These are phyloP conservation scores for Tonatia bakeri DNA, from an alignment of 2,113 vertebrate genomes.

Conservation along the genomic window DNA sequence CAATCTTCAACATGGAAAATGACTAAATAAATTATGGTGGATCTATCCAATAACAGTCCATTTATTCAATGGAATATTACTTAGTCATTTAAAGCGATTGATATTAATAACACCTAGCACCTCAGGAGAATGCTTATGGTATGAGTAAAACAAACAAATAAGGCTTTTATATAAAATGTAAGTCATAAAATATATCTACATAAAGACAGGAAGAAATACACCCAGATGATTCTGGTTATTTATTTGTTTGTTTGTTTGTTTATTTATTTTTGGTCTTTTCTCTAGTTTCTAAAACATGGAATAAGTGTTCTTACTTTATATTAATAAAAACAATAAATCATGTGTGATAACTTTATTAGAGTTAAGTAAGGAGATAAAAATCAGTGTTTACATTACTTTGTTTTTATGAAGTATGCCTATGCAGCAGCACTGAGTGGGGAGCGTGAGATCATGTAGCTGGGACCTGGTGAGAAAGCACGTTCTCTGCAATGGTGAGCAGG, in stretches of 20 bases:
- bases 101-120: not conserved
- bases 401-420: not conserved
- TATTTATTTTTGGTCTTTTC: not conserved
- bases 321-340: constrained; percentile 60
- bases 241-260: not conserved
- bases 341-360: constrained; percentile 48
- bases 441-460: not conserved
- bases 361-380: constrained; percentile 44
- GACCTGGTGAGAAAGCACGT: not conserved
- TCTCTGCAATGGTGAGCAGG: not conserved
- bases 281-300: constrained; percentile 27
- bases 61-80: not conserved
- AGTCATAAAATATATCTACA: not conserved
- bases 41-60: not conserved
- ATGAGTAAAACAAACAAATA: not conserved
- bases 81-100: not conserved
- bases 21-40: not conserved
- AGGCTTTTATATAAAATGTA: not conserved
- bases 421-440: not conserved
- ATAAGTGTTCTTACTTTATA: constrained; percentile 44
- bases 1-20: not conserved
- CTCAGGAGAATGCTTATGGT: not conserved
- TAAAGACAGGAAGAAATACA: not conserved
- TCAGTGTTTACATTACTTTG: not conserved
- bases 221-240: not conserved